Base-by-base conservation (phyloP, 2,797 vertebrate genomes). In the Carapus acus region DNA sequence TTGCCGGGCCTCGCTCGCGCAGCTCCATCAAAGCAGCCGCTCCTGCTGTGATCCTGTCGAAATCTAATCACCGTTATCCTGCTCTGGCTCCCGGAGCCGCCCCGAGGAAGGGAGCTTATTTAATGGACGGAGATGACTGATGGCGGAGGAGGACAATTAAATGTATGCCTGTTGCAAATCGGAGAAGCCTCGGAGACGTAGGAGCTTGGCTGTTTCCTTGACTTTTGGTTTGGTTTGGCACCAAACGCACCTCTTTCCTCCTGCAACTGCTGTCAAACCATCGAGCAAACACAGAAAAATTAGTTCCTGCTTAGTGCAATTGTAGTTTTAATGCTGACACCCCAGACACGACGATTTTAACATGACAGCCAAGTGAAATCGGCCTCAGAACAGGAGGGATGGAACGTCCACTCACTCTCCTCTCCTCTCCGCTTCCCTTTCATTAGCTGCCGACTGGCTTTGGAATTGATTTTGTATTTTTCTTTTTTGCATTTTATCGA, bases 61-160 rank as follows among this genome's bases (percentile, higher is more conserved):
- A 76, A 80, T 84, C 58, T 36, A 74, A 79, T 81, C 77, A 79
- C 53, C 39, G 1, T 60, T 65, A 64, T 79, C 61, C 54, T 67
- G 69, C 18, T 69, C 54, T 71, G 54, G 58, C 77, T 78, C 77
- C 72, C 58, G 72, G 51, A 71, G 49, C 17, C 27, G n/a, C 59
- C 64, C 55, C 7, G 40, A 59, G 34, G 51, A 62, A 23, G 34
- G 16, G 39, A 62, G 36, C 66, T 72, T 65, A 58, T 66, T 55
- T 43, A 70, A 56, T 64, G 52, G 54, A 61, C 62, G 43, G 52
- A 56, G 43, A 44, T 69, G 73, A 77, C 67, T 73, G 54, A 67
- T 58, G 49, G 51, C 29, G 14, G 56, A 52, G 57, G 21, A 53
- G 19, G 41, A 56, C 55, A 63, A 65, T 60, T 46, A 53, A n/a